These are phyloP conservation scores for Pollenia amentaria DNA, from an alignment of 2,888 invertebrate genomes.

Conservation along the genomic window DNA sequence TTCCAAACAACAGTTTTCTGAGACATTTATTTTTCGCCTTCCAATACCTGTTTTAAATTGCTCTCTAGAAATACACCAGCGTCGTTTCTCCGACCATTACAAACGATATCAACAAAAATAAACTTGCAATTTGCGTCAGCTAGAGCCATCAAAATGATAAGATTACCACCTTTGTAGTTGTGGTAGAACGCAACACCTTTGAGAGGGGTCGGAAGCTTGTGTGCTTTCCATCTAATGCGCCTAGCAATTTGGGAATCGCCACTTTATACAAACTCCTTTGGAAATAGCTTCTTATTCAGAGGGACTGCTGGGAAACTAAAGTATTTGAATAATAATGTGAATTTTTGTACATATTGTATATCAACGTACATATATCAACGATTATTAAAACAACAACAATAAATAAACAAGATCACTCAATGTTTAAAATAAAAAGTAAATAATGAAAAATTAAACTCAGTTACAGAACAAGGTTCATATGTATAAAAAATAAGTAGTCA, in stretches of 20 bases:
- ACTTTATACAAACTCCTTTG: conserved; percentile 50
- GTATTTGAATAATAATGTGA: not conserved
- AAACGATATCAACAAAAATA: no score
- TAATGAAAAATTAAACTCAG: no score
- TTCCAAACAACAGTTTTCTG: conserved; percentile 8
- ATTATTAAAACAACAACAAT: no score
- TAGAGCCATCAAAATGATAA: conserved; percentile 64
- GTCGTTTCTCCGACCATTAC: conserved; percentile 23
- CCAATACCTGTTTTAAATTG: conserved; percentile 44
- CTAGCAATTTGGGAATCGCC: not conserved
- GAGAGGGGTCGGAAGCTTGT: conserved; percentile 28
- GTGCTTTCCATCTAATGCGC: conserved; percentile 6
- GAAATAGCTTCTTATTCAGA: conserved; percentile 56
- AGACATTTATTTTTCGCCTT: conserved; percentile 25
- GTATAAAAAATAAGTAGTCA: no score
- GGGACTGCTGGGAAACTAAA: conserved; percentile 34
- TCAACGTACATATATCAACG: no score
- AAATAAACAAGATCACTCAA: no score
- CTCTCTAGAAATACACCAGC: conserved; percentile 63
- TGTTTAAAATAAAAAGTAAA: no score
- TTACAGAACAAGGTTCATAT: no score
- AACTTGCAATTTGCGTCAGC: conserved; percentile 50
- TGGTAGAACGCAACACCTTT: conserved; percentile 34
- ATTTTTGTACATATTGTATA: no score
- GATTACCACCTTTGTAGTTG: conserved; percentile 67